Evolutionary conservation across 2,797 vertebrate species (phyloP).

Genomic region (Loris lydekkerianus): DNA sequence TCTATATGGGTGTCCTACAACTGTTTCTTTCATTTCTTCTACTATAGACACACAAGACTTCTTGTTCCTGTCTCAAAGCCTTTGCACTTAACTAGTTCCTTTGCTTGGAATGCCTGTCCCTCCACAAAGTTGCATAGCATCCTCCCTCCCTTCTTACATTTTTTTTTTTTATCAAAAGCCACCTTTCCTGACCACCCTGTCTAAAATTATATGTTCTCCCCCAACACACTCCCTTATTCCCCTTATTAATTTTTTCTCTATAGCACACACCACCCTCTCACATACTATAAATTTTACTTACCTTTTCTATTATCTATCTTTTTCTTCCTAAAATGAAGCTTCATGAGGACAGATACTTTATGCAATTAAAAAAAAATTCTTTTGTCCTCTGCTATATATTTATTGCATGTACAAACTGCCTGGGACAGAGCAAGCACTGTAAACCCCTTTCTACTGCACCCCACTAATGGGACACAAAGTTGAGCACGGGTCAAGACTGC

Average conservation of each 20-base stretch:
- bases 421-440: neutral
- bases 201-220: neutral
- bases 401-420: neutral
- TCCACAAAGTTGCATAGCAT: neutral
- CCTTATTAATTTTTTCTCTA: conserved; percentile 30
- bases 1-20: neutral
- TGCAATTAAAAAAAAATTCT: neutral
- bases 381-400: neutral
- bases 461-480: neutral
- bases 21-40: neutral
- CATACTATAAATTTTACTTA: conserved; percentile 21
- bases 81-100: neutral
- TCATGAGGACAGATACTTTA: neutral
- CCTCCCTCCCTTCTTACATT: neutral
- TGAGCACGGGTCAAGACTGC: neutral
- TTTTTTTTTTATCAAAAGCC: conserved; percentile 25
- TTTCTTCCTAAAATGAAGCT: conserved; percentile 56
- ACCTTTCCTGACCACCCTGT: neutral
- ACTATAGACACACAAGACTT: neutral
- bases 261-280: neutral
- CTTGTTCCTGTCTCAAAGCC: neutral
- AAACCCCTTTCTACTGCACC: conserved; percentile 17
- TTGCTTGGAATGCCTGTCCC: neutral
- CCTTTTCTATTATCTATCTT: conserved; percentile 22
- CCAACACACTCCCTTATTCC: neutral